These are phyloP conservation scores for Pitta sordida DNA, from an alignment of 2,113 vertebrate species.

Conservation along the genomic window DNA sequence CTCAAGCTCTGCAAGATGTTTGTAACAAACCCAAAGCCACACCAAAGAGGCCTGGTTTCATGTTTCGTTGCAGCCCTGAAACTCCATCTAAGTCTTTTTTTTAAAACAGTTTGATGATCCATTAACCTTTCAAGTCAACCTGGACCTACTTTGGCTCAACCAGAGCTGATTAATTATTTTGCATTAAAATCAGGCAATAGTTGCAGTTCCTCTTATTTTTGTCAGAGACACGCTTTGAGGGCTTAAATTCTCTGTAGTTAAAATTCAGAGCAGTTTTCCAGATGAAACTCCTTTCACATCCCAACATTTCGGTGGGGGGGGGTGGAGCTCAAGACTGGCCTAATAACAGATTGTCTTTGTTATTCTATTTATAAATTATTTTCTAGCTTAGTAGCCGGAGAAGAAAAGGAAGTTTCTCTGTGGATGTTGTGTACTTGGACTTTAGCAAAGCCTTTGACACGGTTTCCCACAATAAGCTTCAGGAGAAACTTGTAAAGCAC, in stretches of 20 bases:
- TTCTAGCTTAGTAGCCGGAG: neutral
- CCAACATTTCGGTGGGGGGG: neutral
- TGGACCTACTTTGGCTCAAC: constrained; percentile 12
- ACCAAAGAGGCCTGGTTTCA: constrained; percentile 31
- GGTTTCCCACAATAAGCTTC: too few species aligned
- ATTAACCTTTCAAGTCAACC: constrained; percentile 44
- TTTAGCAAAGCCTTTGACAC: too few species aligned
- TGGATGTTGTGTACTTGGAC: too few species aligned
- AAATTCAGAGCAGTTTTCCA: neutral
- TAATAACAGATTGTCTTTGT: neutral
- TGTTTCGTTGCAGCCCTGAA: neutral
- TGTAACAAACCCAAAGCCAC: constrained; percentile 46
- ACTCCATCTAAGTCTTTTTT: neutral
- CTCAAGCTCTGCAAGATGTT: constrained; percentile 26
- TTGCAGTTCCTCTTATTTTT: neutral
- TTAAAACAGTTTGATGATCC: constrained; percentile 5
- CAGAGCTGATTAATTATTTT: neutral
- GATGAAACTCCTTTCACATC: neutral
- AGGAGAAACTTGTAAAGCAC: too few species aligned
- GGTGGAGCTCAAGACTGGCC: neutral
- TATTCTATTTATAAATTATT: neutral
- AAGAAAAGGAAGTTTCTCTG: neutral
- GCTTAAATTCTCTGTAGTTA: neutral
- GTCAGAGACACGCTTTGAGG: neutral
- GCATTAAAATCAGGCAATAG: neutral